Evolutionary conservation across 2,888 invertebrate species (phyloP), one percentile per base, ranked within the genome.

Genomic region (Oscheius myriophilus): DNA sequence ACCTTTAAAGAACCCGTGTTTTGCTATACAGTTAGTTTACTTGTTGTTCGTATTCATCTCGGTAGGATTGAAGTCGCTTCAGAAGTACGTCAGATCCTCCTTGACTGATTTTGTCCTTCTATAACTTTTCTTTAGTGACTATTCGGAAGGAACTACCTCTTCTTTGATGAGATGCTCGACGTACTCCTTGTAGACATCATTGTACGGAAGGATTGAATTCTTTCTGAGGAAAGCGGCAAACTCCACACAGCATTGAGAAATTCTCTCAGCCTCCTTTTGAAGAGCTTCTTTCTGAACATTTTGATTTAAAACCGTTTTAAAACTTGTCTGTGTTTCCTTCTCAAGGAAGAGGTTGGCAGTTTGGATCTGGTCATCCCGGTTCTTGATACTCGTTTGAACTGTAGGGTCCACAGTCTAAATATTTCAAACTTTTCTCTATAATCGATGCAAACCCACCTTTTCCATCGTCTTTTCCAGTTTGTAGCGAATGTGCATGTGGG

Each of bases 151-250:
- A n/a, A n/a, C n/a, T 18, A 58, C 58, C 63, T 62, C 72, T 21
- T 72, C 49, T 9, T 46, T 39, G 18, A 74, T 74, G 26, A 57
- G 26, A 21, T 59, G 53, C n/a, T 74, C 57, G 16, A 74, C 51
- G 57, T 72, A 72, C 33, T 67, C 57, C 11, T 59, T 54, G 55
- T 70, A 68, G 33, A 57, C 54, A 58, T 74, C 72, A 57, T 70
- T 74, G 65, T 57, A 62, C 18, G 66, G 62, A 12, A 67, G 21
- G 45, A 73, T 52, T n/a, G 67, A 69, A 54, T 73, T 55, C 49
- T 63, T 55, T 25, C 52, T 51, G 26, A 74, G 43, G 25, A 64
- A 64, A n/a, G 64, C 64, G 16, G 64, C 64, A 21, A 64, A 64
- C 14, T 39, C 55, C 6, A 16, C 41, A 43, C 64, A 53, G 26